Conservation (phyloP, 2,797 vertebrate species). For the Chelon auratus region DNA sequence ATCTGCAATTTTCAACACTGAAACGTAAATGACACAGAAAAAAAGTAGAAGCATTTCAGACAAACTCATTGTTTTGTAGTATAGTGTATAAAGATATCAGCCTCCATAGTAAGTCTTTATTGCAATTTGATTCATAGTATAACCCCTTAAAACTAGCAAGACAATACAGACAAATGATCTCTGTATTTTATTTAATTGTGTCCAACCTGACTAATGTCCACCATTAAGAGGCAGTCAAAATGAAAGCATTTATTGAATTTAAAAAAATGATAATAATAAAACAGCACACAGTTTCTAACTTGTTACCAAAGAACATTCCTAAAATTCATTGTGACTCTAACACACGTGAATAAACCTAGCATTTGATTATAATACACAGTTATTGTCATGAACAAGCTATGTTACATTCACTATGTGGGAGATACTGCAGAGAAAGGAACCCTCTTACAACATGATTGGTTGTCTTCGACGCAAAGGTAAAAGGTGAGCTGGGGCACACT, state of each 20-base stretch:
- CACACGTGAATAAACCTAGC: slow-evolving; percentile 28
- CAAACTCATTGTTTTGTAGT: too few species aligned
- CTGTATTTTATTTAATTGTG: too few species aligned
- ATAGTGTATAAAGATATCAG: too few species aligned
- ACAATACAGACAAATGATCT: neutral
- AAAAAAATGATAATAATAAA: slow-evolving; percentile 6
- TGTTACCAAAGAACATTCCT: slow-evolving; percentile 31
- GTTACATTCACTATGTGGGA: slow-evolving; percentile 1
- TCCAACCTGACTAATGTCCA: neutral
- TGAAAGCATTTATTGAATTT: slow-evolving; percentile 13
- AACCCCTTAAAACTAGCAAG: too few species aligned
- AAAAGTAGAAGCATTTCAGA: too few species aligned
- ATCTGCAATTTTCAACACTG: too few species aligned
- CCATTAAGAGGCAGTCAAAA: neutral
- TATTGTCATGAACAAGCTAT: slow-evolving; percentile 32
- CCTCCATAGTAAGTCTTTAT: too few species aligned
- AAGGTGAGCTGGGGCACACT: slow-evolving; percentile 23
- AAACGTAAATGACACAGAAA: too few species aligned
- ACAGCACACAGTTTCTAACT: slow-evolving; percentile 6
- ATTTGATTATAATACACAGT: slow-evolving; percentile 41
- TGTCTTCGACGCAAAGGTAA: slow-evolving; percentile 40
- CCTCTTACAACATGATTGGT: neutral
- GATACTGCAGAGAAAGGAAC: neutral
- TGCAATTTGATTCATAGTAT: too few species aligned
- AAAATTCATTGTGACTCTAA: slow-evolving; percentile 40